These are phyloP conservation scores for Ceratothoa steindachneri DNA, from an alignment of 2,888 invertebrate species.

Conservation along the genomic window DNA sequence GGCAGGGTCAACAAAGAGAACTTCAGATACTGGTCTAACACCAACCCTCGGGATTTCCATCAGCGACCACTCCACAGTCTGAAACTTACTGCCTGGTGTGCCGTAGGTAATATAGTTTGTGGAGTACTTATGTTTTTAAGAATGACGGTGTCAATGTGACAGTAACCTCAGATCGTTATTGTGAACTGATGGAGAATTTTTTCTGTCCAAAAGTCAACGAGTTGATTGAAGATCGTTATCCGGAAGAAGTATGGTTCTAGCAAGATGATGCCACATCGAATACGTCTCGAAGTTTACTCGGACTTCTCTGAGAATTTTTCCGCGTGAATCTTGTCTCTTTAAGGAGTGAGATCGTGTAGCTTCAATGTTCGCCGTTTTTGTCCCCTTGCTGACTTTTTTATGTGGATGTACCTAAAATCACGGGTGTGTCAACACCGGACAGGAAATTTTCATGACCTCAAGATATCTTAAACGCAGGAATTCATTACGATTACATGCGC, in stretches of 20 bases:
- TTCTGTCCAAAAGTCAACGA: too few relatives aligned
- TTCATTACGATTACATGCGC: too few relatives aligned
- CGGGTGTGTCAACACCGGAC: background rate
- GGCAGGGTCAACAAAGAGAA: background rate
- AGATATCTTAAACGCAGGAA: too few relatives aligned
- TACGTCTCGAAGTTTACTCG: too few relatives aligned
- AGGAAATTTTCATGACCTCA: background rate
- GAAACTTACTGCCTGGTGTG: too few relatives aligned
- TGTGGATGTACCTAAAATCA: background rate
- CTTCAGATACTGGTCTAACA: background rate
- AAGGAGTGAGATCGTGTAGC: background rate
- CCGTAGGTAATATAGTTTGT: background rate
- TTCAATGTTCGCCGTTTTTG: background rate
- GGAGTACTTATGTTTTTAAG: background rate
- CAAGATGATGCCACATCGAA: too few relatives aligned
- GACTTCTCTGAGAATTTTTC: background rate
- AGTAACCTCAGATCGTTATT: too few relatives aligned
- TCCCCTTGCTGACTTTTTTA: background rate
- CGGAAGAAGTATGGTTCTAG: too few relatives aligned
- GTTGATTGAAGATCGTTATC: background rate
- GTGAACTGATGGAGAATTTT: too few relatives aligned
- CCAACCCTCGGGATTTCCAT: background rate
- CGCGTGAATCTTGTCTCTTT: background rate
- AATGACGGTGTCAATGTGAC: background rate
- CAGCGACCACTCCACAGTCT: background rate